Base-by-base conservation (phyloP, 2,113 vertebrate species). In the Uria aalge region DNA sequence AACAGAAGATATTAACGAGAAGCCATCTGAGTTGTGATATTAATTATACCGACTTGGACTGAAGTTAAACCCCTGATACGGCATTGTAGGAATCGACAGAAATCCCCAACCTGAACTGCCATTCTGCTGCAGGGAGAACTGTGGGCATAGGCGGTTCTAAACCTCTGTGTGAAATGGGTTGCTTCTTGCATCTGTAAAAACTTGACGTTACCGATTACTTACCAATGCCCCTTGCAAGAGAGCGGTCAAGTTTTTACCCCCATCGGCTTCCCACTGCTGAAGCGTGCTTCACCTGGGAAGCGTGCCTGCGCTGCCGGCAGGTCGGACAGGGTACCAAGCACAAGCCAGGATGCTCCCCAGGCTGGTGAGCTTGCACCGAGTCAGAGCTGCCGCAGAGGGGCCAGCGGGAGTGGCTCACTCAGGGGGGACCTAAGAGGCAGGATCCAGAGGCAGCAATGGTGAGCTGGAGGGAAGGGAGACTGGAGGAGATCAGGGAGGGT, bases 1-100 rank as follows among this genome's bases (percentile, higher is more conserved):
- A 94, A 87, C 50, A 57, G 78, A 93, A 90, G 83, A 84, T 64
- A 74, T 56, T 90, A 95, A 88, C 41, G 23, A 52, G n/a, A 45
- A 56, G 69, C 43, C 21, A 1, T 13, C 68, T 79, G 40, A 90
- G 77, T 40, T 74, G 56, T 18, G 36, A n/a, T 32, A 84, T 52
- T 73, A 90, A 85, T 36, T 56, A 57, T 4, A 72, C 48, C 2
- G 0, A 36, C 91, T n/a, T 50, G 67, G 69, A 56, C 23, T 36
- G 63, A 55, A 23, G 16, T 50, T 50, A 86, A 75, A 38, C 27
- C 55, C 53, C 64, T 83, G 71, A 55, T 90, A 53, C 0, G 15
- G 36, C 56, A n/a, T 2, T 22, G 47, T 27, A 57, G 41, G 55
- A 69, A 90, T 29, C 50, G 53, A 72, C 5, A 73, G 86, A 57